Evolutionary conservation across 2,113 vertebrate genomes (phyloP), one percentile per base, ranked within the genome.

Genomic region (Sporophila hypoxantha): DNA sequence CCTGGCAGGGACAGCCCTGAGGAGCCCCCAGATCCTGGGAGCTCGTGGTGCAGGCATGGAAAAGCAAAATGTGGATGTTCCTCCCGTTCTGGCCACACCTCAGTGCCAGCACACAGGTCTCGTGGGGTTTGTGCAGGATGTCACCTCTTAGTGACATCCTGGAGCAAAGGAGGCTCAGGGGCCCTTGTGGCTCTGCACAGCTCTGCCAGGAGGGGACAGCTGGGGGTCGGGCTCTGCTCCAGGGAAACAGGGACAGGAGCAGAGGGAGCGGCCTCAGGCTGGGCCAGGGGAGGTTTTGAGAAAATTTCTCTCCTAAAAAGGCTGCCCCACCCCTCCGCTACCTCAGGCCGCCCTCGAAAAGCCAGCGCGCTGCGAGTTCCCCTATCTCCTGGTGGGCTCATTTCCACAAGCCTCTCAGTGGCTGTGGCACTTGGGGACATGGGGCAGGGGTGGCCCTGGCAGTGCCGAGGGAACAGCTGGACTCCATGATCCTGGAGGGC

Each of bases 11-110:
- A 29, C 1, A 1, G 39, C 61, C 79, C 68, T n/a, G 8, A 8
- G 14, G 70, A 22, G 3, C 25, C 47, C 39, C 14, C 6, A 1
- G 1, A 17, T 39, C 29, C 32, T 0, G 0, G 14, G 4, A 49
- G 53, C 9, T 36, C 1, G 0, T 4, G 47, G 8, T 3, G 9
- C 60, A 20, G 42, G 14, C 10, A 0, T 0, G 23, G 32, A 49
- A 30, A 66, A 55, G 20, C 15, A 52, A 50, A 82, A 29, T 4
- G 10, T 29, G 4, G 44, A 6, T 1, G 8, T 34, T 23, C 42
- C 25, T n/a, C 21, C 36, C 0, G 0, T 16, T 19, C 49, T 50
- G 57, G 30, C 23, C 19, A 27, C 17, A 15, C 2, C 4, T 16
- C 37, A 4, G 32, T 14, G 59, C 46, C 82, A 59, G 60, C 29